Percentiles rank a stretch among this genome's conserved stretches.
These are phyloP conservation scores for Eubucco bourcierii DNA, from an alignment of 2,113 vertebrate genomes.

Conservation along the genomic window DNA sequence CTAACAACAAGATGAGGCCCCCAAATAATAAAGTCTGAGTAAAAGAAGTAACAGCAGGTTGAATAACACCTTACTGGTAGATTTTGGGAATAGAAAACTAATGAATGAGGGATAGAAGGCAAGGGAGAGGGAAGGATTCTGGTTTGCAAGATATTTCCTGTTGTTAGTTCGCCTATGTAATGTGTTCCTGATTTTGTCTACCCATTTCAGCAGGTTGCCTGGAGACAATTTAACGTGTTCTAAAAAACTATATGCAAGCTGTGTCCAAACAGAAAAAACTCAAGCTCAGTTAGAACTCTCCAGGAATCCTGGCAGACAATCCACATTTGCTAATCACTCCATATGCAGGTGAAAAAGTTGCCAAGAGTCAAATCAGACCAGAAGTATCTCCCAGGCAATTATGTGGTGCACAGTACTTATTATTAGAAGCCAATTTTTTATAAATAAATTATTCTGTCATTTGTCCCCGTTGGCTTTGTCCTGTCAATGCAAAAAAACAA, in stretches of 20 bases:
- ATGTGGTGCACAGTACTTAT: not conserved
- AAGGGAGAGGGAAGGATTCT: not conserved
- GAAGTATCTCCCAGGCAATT: not conserved
- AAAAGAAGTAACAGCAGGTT: not conserved
- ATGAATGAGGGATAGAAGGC: not conserved
- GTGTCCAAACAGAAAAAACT: not conserved
- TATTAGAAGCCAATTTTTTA: constrained; percentile 30
- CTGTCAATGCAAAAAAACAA: not conserved
- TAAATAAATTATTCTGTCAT: constrained; percentile 6
- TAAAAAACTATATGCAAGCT: not conserved
- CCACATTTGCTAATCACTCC: constrained; percentile 13
- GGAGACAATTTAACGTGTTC: not conserved
- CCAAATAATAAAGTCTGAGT: not conserved
- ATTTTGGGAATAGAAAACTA: not conserved
- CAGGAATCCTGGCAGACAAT: constrained; percentile 34
- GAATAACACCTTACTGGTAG: not conserved
- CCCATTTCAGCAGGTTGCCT: not conserved
- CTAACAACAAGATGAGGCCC: not conserved
- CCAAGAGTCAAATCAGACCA: constrained; percentile 23
- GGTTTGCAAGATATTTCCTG: not conserved
- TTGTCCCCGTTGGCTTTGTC: not conserved
- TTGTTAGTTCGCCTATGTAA: not conserved
- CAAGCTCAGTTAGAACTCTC: not conserved
- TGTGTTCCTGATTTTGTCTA: not conserved
- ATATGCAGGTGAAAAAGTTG: constrained; percentile 52